Base-by-base conservation (phyloP, 2,888 invertebrate species). In the Heliconius erato region DNA sequence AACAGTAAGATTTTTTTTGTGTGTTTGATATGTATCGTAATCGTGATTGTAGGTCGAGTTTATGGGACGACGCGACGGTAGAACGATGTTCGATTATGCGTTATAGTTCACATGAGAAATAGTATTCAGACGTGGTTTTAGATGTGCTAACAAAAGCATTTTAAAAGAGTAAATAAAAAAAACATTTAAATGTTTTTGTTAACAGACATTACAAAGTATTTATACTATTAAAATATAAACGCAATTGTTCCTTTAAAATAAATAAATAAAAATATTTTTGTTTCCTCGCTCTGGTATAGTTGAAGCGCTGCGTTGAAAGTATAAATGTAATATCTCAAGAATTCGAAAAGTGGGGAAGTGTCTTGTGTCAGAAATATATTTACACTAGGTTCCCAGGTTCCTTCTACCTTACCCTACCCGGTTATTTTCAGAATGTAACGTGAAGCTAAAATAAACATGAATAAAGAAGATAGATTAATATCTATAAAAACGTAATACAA, bases 1-100 rank as follows among this genome's bases (percentile, higher is more conserved):
- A 40, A 71, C 40, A 71, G 71, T 71, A 23, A 69, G n/a, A n/a
- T 71, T 71, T n/a, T n/a, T 14, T 71, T n/a, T 12, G 71, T n/a
- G 69, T 28, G 28, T 32, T 28, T 54, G 74, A 74, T 74, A 59
- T 59, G 74, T 59, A 74, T 74, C 54, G 74, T 59, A 80, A 84
- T 84, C 80, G 80, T 67, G 78, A 80, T 79, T 74, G 83, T 82
- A 74, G 84, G 78, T 83, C 84, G 81, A 78, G 67, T 83, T 79
- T 83, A 80, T 84, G 68, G 84, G 78, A 44, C 44, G 44, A 12
- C 44, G 12, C 44, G 44, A 44, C 81, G 76, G 40, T 35, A 35
- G 26, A 72, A 63, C 76, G 63, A 67, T 79, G 54, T 69, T 67
- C 32, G 63, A 79, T 74, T 49, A 63, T 79, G 65, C 40, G 65